A percentile compares a stretch with the other conserved stretches of the same genome.
These are phyloP conservation scores for Agrochola macilenta DNA, from an alignment of 2,888 invertebrate genomes.

Conservation along the genomic window DNA sequence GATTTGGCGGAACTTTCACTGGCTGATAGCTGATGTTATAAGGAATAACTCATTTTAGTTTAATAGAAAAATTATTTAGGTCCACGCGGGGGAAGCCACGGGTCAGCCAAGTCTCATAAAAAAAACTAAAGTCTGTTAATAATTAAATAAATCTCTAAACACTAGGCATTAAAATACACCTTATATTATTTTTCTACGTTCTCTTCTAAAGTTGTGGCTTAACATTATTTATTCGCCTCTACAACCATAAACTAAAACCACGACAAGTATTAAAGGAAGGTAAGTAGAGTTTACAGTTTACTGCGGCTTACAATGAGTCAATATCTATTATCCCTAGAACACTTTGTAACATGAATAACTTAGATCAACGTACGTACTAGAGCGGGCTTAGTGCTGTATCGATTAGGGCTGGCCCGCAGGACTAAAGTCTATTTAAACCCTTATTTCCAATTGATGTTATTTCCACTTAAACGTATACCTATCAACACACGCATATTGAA, in stretches of 20 bases:
- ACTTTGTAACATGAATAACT: conserved; percentile 62
- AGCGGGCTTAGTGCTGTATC: conserved; percentile 24
- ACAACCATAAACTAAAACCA: conserved; percentile 41
- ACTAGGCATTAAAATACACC: neutral
- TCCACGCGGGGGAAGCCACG: too few relatives aligned
- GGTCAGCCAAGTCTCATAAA: too few relatives aligned
- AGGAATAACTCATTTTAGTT: too few relatives aligned
- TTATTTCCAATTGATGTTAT: too few relatives aligned
- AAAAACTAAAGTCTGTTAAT: too few relatives aligned
- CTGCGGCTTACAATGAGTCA: conserved; percentile 43
- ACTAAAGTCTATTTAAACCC: too few relatives aligned
- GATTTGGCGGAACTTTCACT: too few relatives aligned
- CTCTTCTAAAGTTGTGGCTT: neutral
- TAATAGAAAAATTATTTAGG: too few relatives aligned
- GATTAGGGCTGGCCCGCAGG: conserved; percentile 49
- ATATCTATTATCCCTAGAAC: conserved; percentile 55
- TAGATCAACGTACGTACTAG: conserved; percentile 51
- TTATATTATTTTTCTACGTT: neutral
- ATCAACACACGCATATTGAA: too few relatives aligned
- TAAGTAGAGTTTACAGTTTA: conserved; percentile 50
- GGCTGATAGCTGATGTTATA: too few relatives aligned
- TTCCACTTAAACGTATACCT: too few relatives aligned
- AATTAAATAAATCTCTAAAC: too few relatives aligned
- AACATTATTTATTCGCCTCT: conserved; percentile 28
- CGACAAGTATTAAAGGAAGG: conserved; percentile 47